Evolutionary conservation across 2,797 vertebrate genomes (phyloP), one percentile per base, ranked within the genome.

Genomic region (Hemitrygon akajei): DNA sequence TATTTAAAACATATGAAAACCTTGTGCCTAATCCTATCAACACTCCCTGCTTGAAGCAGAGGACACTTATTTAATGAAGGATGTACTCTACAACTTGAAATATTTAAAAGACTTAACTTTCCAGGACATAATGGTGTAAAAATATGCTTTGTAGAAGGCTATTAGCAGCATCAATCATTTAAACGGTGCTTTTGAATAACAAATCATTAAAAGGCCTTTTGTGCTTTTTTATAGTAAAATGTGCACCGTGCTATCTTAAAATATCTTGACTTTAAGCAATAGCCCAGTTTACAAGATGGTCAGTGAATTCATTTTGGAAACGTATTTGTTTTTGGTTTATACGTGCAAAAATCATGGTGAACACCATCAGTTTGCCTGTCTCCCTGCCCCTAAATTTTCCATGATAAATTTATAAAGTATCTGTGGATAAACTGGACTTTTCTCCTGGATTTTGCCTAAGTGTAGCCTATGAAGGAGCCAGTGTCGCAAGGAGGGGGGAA

Each of bases 1-100:
- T 93, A 93, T 93, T 93, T 93, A 93, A 76, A 93, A 93, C 91
- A 56, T 93, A 93, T 93, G 91, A 76, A 93, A 93, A 75, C 71
- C 40, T 93, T 93, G 91, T 93, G 91, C 91, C 91, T 93, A 93
- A 93, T 56, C 73, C 27, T 27, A 56, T 76, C 47, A 76, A 56
- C 40, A 34, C 91, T 56, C 27, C 40, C 71, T 93, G 91, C 91
- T 93, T 93, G 91, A 93, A 75, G 91, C 91, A 93, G 73, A 71
- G 71, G 73, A 14, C 69, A 58, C 47, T 76, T 93, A 71, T 91
- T 91, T 91, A 40, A 76, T 93, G 71, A 93, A 93, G 91, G 91
- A 93, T 76, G 40, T 47, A 92, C 69, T 75, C 71, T 76, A 75
- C 37, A 20, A 93, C 91, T 93, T 93, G 27, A 93, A 75, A 76